phyloP scores from a whole-genome alignment of 2,797 vertebrate genomes.

The Anisognathus igniventris region DNA sequence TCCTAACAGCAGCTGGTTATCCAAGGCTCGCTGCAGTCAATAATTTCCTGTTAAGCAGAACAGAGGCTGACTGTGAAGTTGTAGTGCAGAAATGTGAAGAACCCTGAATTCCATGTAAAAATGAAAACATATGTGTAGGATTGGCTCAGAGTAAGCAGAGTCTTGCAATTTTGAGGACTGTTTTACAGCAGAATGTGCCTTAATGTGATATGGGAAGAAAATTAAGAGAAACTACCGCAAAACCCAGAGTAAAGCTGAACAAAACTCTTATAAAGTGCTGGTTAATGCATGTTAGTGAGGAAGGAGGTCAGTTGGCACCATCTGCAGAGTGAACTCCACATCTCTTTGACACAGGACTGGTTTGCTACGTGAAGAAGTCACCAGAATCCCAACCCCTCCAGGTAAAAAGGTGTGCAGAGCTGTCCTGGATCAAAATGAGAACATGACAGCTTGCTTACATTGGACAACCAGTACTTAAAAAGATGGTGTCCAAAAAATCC shows the following conservation, averaged over 20 bases:
- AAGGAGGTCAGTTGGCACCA: neutral
- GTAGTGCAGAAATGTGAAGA: neutral
- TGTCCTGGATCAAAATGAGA: neutral
- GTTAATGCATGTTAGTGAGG: neutral
- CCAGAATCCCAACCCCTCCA: neutral
- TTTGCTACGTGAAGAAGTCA: neutral
- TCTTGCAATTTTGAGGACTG: neutral
- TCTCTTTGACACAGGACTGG: neutral
- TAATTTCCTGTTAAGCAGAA: neutral
- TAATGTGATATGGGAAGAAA: neutral
- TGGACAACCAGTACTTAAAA: neutral
- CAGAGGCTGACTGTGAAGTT: neutral
- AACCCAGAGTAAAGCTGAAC: neutral
- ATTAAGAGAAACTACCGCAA: neutral
- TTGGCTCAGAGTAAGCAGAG: neutral
- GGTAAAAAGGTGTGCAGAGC: neutral
- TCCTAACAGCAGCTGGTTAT: neutral
- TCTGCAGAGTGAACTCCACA: neutral
- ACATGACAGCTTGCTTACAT: neutral
- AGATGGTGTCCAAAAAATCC: neutral
- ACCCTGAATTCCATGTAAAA: neutral
- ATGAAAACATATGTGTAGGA: neutral
- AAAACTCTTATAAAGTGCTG: neutral
- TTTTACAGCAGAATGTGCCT: neutral
- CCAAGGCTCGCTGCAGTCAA: neutral